Base-by-base conservation (phyloP, 2,113 vertebrate genomes). In the Carlito syrichta region DNA sequence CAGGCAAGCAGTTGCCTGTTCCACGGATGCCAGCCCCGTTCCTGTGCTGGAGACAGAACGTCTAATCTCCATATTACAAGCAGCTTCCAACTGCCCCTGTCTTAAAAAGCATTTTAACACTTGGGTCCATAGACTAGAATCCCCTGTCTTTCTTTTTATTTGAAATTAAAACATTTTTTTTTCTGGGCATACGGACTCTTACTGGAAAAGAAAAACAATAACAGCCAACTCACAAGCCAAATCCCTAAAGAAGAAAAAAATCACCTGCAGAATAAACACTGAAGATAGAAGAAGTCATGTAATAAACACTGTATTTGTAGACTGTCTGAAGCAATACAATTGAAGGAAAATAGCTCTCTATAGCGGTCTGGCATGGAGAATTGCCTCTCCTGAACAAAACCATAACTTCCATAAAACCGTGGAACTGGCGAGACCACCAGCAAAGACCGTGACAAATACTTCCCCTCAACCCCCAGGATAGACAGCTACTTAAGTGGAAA, bases 1-100 rank as follows among this genome's bases (percentile, higher is more conserved):
- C 97, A 76, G 95, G 96, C 78, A 85, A 96, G 93, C 96, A 48
- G 52, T 98, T 97, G 97, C 97, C 94, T 96, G 88, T 85, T 96
- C 45, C 95, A 88, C 74, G 74, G 78, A 97, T 95, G 97, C 97
- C 94, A 96, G 88, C 32, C 88, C 66, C 43, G 45, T 66, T 89
- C 90, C 93, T 17, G 73, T 77, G 92, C 95, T 96, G 97, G 97
- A 98, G 98, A 97, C 97, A 84, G 95, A 96, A 92, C 87, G 96
- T 97, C 98, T 98, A 93, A 98, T 97, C 96, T 98, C 97, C 95
- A 88, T 96, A 96, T 98, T 91, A 98, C 60, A 91, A 97, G 96
- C 96, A 98, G 84, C 93, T 97, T 98, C 96, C 96, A 96, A 97
- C 5, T 89, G 89, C 87, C 97, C 76, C 93, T 76, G 6, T 98